These are phyloP conservation scores for Spicauda simplicius DNA, from an alignment of 2,888 invertebrate genomes.

Conservation along the genomic window DNA sequence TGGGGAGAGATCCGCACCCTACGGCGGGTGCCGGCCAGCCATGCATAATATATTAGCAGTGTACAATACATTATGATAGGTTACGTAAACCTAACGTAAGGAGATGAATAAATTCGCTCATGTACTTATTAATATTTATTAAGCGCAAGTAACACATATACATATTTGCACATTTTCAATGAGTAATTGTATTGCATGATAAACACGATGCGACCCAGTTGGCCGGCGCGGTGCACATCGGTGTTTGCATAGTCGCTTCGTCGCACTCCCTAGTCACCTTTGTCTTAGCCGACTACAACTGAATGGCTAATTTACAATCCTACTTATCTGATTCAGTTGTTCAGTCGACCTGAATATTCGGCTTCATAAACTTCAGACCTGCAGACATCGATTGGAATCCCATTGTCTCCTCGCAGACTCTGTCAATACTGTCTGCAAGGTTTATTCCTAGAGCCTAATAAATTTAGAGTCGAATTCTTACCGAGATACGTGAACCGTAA, in stretches of 20 bases:
- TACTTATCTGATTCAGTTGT: slow-evolving; percentile 79
- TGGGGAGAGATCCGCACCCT: no score
- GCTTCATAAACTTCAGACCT: slow-evolving; percentile 67
- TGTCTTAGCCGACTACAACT: slow-evolving; percentile 67
- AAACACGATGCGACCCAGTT: slow-evolving; percentile 72
- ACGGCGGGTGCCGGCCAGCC: no score
- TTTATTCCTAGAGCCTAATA: slow-evolving; percentile 21
- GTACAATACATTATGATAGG: background rate
- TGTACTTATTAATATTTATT: slow-evolving; percentile 31
- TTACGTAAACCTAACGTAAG: slow-evolving; percentile 3
- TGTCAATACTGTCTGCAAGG: slow-evolving; percentile 5
- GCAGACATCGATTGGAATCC: slow-evolving; percentile 65
- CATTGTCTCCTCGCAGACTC: slow-evolving; percentile 58
- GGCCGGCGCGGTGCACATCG: slow-evolving; percentile 53
- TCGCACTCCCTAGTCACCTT: slow-evolving; percentile 71
- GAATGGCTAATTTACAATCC: slow-evolving; percentile 76
- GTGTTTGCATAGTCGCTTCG: slow-evolving; percentile 72
- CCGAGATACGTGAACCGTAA: slow-evolving; percentile 40
- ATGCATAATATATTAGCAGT: background rate
- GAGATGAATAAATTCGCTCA: slow-evolving; percentile 21
- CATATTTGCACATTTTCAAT: slow-evolving; percentile 56
- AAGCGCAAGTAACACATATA: slow-evolving; percentile 39
- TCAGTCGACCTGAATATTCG: slow-evolving; percentile 76
- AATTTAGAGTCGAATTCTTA: slow-evolving; percentile 11
- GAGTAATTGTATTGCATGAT: slow-evolving; percentile 63